Evolutionary conservation across 2,888 invertebrate genomes (phyloP).

Genomic region (Cephonodes hylas): DNA sequence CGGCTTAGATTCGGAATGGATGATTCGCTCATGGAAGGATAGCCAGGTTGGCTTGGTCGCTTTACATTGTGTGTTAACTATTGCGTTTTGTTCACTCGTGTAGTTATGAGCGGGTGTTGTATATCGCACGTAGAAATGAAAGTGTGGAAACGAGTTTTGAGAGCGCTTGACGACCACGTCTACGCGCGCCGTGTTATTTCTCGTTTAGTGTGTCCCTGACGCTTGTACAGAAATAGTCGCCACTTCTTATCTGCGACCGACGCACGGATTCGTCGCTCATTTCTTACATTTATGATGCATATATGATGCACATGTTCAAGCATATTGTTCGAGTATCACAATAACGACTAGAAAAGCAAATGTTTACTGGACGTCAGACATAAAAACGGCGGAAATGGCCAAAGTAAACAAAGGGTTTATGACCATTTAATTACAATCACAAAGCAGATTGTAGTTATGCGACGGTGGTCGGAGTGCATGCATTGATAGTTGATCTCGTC

Average conservation of each 20-base stretch:
- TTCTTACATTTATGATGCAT: slow-evolving; percentile 12
- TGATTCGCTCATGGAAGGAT: neutral
- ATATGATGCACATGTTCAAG: neutral
- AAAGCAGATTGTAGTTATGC: neutral
- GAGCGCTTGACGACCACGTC: slow-evolving; percentile 34
- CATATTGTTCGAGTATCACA: neutral
- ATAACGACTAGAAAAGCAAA: neutral
- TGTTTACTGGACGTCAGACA: neutral
- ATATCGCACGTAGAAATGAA: slow-evolving; percentile 14
- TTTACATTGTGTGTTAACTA: neutral
- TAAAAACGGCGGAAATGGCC: neutral
- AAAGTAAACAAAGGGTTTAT: slow-evolving; percentile 2
- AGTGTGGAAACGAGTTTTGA: slow-evolving; percentile 38
- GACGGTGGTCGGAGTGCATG: neutral
- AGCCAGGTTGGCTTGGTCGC: neutral
- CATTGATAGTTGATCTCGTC: slow-evolving; percentile 37
- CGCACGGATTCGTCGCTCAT: slow-evolving; percentile 19
- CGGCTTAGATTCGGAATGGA: neutral
- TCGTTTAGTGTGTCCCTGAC: slow-evolving; percentile 41
- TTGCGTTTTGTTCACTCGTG: neutral
- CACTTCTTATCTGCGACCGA: slow-evolving; percentile 26
- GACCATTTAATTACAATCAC: neutral
- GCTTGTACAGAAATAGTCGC: slow-evolving; percentile 44
- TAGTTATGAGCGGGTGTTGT: slow-evolving; percentile 18
- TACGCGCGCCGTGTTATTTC: slow-evolving; percentile 44